These are phyloP conservation scores for Hycleus phaleratus DNA, from an alignment of 1,140 invertebrate species.

Conservation along the genomic window DNA sequence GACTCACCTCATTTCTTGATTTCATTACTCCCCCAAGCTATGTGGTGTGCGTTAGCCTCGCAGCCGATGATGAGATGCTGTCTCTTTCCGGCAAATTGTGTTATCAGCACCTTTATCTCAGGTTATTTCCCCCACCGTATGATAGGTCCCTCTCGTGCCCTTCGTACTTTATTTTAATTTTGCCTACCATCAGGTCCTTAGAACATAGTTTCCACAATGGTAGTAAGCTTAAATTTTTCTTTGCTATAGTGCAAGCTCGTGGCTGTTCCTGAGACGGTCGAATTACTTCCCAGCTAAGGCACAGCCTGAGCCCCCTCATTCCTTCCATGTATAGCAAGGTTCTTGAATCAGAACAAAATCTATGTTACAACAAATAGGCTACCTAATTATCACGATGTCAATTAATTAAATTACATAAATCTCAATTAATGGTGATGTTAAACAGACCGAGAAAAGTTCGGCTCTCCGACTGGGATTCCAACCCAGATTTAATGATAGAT, in stretches of 20 bases:
- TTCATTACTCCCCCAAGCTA: slow-evolving; percentile 23
- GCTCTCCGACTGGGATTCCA: no score
- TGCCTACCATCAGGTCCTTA: neutral
- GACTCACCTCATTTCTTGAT: slow-evolving; percentile 22
- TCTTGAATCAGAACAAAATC: neutral
- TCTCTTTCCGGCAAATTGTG: neutral
- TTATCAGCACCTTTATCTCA: no score
- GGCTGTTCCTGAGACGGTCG: neutral
- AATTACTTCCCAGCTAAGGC: neutral
- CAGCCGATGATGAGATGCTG: slow-evolving; percentile 22
- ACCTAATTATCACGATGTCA: no score
- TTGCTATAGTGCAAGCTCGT: neutral
- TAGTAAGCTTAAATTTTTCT: neutral
- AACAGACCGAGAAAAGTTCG: no score
- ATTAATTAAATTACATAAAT: no score
- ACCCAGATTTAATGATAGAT: no score
- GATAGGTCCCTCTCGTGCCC: neutral
- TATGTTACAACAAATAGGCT: no score
- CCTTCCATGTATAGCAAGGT: slow-evolving; percentile 3
- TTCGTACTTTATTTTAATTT: neutral
- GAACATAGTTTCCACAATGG: neutral
- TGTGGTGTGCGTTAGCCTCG: slow-evolving; percentile 27
- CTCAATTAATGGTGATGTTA: no score
- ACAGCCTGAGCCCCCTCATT: neutral
- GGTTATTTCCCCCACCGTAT: no score